Evolutionary conservation across 1,140 invertebrate species (phyloP).

Genomic region (Conopomorpha cramerella): DNA sequence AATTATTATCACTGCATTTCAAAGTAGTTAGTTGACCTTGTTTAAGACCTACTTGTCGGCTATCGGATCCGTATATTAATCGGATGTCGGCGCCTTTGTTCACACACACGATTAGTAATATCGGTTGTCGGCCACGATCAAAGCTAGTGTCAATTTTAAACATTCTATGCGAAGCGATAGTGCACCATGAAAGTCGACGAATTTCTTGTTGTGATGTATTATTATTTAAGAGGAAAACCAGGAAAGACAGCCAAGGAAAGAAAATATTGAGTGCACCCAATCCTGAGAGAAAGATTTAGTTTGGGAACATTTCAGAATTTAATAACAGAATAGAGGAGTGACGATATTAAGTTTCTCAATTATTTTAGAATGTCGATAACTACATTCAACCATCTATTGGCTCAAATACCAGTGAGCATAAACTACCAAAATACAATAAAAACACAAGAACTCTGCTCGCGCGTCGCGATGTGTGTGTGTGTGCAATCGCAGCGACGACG

Average conservation of each 20-base stretch:
- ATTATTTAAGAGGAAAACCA: constrained; percentile 2
- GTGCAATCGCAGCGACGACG: background rate
- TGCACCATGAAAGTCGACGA: constrained; percentile 4
- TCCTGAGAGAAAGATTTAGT: constrained; percentile 3
- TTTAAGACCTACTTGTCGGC: constrained; percentile 1
- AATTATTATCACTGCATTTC: too few relatives aligned
- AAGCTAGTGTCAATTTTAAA: constrained; percentile 3
- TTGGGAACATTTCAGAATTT: constrained; percentile 5
- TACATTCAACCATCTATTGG: constrained; percentile 3
- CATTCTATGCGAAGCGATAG: constrained; percentile 1
- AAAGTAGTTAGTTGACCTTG: too few relatives aligned
- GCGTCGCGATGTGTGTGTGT: constrained; percentile 1
- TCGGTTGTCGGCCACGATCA: constrained; percentile 2
- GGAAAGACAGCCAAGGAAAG: constrained; percentile 1
- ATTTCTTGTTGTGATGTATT: constrained; percentile 1
- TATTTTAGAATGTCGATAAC: constrained; percentile 3
- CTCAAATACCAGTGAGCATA: constrained; percentile 2
- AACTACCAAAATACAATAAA: constrained; percentile 4
- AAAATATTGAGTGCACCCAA: constrained; percentile 5
- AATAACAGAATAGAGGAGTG: constrained; percentile 3
- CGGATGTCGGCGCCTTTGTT: constrained; percentile 2
- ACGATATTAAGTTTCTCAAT: constrained; percentile 2
- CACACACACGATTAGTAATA: constrained; percentile 2
- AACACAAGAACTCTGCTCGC: background rate
- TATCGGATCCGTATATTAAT: constrained; percentile 2